Base-by-base conservation (phyloP, 2,113 vertebrate species). In the Triplophysa rosa region DNA sequence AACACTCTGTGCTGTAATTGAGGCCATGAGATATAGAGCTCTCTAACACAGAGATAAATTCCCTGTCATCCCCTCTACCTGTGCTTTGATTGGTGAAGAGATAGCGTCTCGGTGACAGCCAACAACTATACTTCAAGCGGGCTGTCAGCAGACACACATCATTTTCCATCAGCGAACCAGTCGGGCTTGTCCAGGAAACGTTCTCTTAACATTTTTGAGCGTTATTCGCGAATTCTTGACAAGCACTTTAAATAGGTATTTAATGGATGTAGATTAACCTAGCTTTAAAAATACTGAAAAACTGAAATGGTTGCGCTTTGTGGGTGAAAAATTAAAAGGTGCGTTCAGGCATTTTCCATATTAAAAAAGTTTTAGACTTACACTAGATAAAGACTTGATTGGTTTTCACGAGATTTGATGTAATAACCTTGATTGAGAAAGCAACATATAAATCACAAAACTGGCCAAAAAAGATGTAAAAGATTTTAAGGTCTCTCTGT, bases 11-110 rank as follows among this genome's bases (percentile, higher is more conserved):
- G 45, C 19, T 67, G 69, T 80, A 80, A 80, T 62, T 67, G 82
- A 83, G 78, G 67, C 72, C n/a, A 64, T 26, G 59, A 74, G 78
- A 79, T 70, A 59, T 77, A 67, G 58, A 77, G 67, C 78, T 72
- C 26, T 76, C 23, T 29, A 74, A 75, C 33, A 16, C 59, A 2
- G 13, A 80, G 82, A 83, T 76, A 65, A 80, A 83, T 79, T 58
- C 59, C 68, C 49, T 73, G 68, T 45, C 61, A 64, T 65, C 64
- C 69, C 4, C 42, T 21, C 64, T 69, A 66, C 77, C 82, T 64
- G 71, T 14, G 1, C 40, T 61, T 61, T 62, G 79, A 75, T 61
- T 58, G 58, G 77, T 72, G 71, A 59, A 71, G 66, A 76, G 72
- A 77, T 75, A 79, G n/a, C 29, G 33, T 47, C 63, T 62, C 77